Evolutionary conservation across 2,113 vertebrate species (phyloP), one percentile per base, ranked within the genome.

Genomic region (Platichthys stellatus): DNA sequence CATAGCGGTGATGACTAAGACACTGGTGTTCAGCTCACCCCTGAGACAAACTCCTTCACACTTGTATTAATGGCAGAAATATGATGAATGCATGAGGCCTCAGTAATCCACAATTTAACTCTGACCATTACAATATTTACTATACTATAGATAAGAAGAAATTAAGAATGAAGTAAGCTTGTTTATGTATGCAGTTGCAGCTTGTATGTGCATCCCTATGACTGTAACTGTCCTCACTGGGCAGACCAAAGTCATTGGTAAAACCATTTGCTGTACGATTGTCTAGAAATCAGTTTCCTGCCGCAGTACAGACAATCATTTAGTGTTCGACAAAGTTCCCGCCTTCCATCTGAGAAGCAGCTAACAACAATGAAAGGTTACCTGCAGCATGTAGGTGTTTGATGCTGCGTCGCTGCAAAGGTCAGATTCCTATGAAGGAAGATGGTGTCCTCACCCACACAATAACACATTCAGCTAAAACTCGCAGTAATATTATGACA

Each of bases 331-430:
- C 63, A 73, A 63, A 56, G 63, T 56, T 51, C 73, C 58, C 63
- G 18, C 47, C 77, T 76, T 78, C 58, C 23, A 60, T 60, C 43
- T 83, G 62, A 75, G 61, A 79, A 77, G 59, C 69, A 72, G 61
- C 73, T 86, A 78, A 74, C 81, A 79, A 71, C 69, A 79, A 12
- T 26, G 67, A 85, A 81, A 86, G 79, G 85, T 81, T 76, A 80
- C 63, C 54, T 23, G 59, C 63, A 63, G 18, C 63, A 72, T 0
- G 23, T 54, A 43, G 26, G 69, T 61, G 63, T 77, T 59, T 76
- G 84, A 81, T 53, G 65, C 20, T 21, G 38, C 57, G 38, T 15
- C 1, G 6, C 63, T 70, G 53, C 67, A 87, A 80, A 87, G 79
- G 76, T 90, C 79, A 82, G 8, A 6, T 49, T 21, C 20, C 59